Evolutionary conservation across 37 sponge, comb jelly and placozoan species (phyloP), one percentile per base, ranked within the genome.

Genomic region (Crambe crambe): DNA sequence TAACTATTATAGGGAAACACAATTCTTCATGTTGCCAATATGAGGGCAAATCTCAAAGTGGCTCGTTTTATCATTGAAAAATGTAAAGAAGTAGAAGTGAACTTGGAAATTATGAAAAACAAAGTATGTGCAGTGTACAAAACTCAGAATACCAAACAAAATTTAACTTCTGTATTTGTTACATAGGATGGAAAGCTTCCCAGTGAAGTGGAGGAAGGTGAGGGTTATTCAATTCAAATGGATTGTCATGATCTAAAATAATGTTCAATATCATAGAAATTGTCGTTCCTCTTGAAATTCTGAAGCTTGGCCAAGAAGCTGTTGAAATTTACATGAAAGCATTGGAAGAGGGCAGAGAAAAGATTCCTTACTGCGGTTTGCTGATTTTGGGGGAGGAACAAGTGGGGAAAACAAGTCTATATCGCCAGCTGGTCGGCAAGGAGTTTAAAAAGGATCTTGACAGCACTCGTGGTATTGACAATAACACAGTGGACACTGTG

Each of bases 341-440:
- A 5, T 44, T 86, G 12, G 59, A 57, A 25, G 17, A 65, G 15
- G 86, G 86, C 17, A 86, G 73, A 75, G 76, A 66, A 56, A 85
- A 68, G 39, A 80, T 90, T 23, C 81, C 81, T n/a, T 85, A 74
- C n/a, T 80, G 80, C 57, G 75, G 80, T 18, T 42, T 90, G 54
- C 27, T 90, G 17, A 39, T 84, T 17, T 76, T 90, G 3, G 90
- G 90, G 15, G 85, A 90, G 43, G 67, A 72, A 59, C 37, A 85
- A 1, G 81, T 79, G 23, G 90, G 90, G 30, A 89, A 89, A 43
- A 89, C 89, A 31, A 78, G 78, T 32, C 54, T 85, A 3, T 32
- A 70, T 71, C 56, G 67, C n/a, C 41, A 62, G 18, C 40, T 86
- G 9, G 56, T 64, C 36, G 74, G 86, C 29, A 44, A 56, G 58